Percentiles rank a stretch among this genome's conserved stretches.
These are phyloP conservation scores for Platalea minor DNA, from an alignment of 2,797 vertebrate species.

Conservation along the genomic window DNA sequence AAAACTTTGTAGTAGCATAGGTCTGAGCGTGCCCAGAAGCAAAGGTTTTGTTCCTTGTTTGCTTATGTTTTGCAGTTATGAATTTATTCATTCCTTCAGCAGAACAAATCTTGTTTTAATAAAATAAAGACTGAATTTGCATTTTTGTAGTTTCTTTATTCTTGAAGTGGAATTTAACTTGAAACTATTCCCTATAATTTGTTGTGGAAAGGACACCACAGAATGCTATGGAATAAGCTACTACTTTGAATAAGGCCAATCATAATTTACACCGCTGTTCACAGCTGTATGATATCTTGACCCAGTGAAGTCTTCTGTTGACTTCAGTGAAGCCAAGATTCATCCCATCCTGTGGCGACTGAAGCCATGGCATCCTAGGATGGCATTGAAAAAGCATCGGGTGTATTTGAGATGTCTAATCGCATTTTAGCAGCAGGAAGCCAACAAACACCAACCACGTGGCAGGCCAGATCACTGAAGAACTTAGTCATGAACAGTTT, in stretches of 20 bases:
- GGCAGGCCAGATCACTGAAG: not conserved
- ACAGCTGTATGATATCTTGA: not conserved
- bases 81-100: constrained; percentile 22
- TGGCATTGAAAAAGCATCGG: not conserved
- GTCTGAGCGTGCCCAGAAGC: constrained; percentile 29
- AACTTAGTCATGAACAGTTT: not conserved
- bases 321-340: not conserved
- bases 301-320: not conserved
- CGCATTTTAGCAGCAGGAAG: not conserved
- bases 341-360: not conserved
- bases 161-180: not conserved
- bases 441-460: not conserved
- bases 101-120: constrained; percentile 35
- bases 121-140: constrained; percentile 25
- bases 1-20: not conserved
- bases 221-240: not conserved
- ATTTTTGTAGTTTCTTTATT: constrained; percentile 9
- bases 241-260: not conserved
- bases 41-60: constrained; percentile 31
- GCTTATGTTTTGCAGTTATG: not conserved
- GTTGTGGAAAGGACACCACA: not conserved
- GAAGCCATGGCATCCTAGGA: not conserved
- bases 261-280: not conserved
- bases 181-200: not conserved
- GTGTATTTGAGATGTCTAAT: not conserved